phyloP scores from a whole-genome alignment of 2,113 vertebrate genomes.

The Hymenochirus boettgeri region DNA sequence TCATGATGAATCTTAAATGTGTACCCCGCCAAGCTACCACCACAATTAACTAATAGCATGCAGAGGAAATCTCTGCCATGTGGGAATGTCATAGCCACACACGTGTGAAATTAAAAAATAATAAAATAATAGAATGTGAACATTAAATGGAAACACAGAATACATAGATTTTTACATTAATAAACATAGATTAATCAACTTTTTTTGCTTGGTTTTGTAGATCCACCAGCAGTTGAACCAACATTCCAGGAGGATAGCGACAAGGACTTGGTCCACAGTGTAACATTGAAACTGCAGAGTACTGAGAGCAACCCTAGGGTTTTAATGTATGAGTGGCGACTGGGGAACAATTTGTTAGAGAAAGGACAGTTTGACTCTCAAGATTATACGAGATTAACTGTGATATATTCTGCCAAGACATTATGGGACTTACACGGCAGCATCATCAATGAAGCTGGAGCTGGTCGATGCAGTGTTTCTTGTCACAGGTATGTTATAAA shows the following conservation, averaged over 20 bases:
- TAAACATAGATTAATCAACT: no score
- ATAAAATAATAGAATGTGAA: no score
- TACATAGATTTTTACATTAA: no score
- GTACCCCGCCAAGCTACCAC: no score
- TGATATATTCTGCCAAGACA: conserved; percentile 76
- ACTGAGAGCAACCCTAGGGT: conserved; percentile 84
- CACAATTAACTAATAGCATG: no score
- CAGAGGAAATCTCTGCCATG: no score
- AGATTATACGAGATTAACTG: conserved; percentile 82
- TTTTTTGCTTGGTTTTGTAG: no score
- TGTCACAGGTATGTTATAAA: conserved; percentile 84
- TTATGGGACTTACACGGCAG: conserved; percentile 91
- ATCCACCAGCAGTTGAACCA: conserved; percentile 89
- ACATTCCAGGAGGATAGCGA: conserved; percentile 80
- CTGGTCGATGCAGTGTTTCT: conserved; percentile 90
- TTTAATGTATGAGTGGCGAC: conserved; percentile 88
- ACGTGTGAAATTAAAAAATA: no score
- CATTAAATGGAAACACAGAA: no score
- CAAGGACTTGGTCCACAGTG: conserved; percentile 82
- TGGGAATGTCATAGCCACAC: no score
- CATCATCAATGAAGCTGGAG: conserved; percentile 91
- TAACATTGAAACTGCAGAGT: conserved; percentile 91
- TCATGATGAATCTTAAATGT: no score
- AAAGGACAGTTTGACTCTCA: conserved; percentile 80
- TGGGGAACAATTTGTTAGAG: conserved; percentile 78